Evolutionary conservation across 2,113 vertebrate species (phyloP), one percentile per base, ranked within the genome.

Genomic region (Pangasianodon hypophthalmus): DNA sequence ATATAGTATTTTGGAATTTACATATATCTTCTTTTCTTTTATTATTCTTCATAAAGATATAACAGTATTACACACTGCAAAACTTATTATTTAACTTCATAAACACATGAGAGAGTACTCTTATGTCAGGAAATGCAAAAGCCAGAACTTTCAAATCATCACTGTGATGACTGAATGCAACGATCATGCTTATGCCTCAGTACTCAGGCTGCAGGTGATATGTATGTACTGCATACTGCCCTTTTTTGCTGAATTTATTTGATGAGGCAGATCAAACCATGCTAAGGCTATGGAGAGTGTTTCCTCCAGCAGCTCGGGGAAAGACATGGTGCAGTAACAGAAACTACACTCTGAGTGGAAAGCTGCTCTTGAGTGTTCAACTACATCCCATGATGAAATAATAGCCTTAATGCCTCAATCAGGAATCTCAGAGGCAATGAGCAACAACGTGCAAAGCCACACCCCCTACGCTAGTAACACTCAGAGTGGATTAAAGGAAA

Each of bases 181-280:
- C 60, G 26, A n/a, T 84, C 85, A 89, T 84, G 90, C 75, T 83
- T 56, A 62, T 24, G 32, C 26, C 46, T 86, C 48, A 58, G 81
- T 44, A 32, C 41, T 48, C 62, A n/a, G 46, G 21, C 54, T 67
- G 71, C 46, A 62, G 83, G 71, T 56, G 24, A 64, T 18, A 58
- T 80, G n/a, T 46, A 77, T 69, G 71, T 85, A 54, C 80, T 83
- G 80, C 56, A 11, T 56, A 56, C 56, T 37, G 37, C 48, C 0
- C 13, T 19, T 19, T 52, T 56, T 62, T 64, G 52, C 24, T 64
- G 44, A 32, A 77, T 37, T 6, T 85, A 62, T 85, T 64, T 41
- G 13, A 44, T 79, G 79, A 89, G 46, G 79, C 83, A 85, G 52
- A 75, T 75, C 19, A 73, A 41, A 32, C 69, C 56, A 89, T 89